Evolutionary conservation across 2,797 vertebrate genomes (phyloP), one percentile per base, ranked within the genome.

Genomic region (Hydrocynus forskahlii): DNA sequence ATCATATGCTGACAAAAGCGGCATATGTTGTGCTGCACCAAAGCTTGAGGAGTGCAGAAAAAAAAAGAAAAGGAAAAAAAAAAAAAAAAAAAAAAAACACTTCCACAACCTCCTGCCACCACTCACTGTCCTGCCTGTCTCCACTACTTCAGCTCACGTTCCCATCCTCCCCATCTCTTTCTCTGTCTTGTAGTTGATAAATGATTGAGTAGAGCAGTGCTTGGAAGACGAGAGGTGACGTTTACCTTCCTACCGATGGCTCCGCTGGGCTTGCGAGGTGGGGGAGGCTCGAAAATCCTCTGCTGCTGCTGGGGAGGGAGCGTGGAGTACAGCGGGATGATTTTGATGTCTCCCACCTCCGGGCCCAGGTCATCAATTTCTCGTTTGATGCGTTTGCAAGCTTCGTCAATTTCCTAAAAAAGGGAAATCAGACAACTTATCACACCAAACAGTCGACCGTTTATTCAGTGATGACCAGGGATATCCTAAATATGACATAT

Each of bases 291-390:
- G 91, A 99, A 99, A 91, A 99, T 99, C 83, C 98, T 95, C 85
- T 99, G 98, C 84, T 99, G 98, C 69, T 99, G 98, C 83, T 99
- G 97, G 2, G 98, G 98, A 40, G 98, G 98, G 88, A 99, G 94
- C 0, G 98, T 99, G 52, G 98, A 99, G 91, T 99, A 99, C 68
- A 99, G 91, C n/a, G 98, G 98, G 94, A 99, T 99, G 95, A 99
- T 99, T 94, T 99, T 99, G 89, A 99, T 98, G 88, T 99, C 98
- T 76, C 98, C 98, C 83, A 99, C 98, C 89, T 99, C 98, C 71
- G 98, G 98, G 50, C 98, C 98, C 23, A 99, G 94, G 89, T 99
- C 97, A 87, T 99, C 98, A 8, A 99, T 97, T 89, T 99, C 98
- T 23, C 98, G 95, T 85, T 99, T 99, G 93, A 99, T 99, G 87